A percentile compares a stretch with the other conserved stretches of the same genome.
phyloP scores from a whole-genome alignment of 2,888 invertebrate genomes.

The Platycnemis pennipes region DNA sequence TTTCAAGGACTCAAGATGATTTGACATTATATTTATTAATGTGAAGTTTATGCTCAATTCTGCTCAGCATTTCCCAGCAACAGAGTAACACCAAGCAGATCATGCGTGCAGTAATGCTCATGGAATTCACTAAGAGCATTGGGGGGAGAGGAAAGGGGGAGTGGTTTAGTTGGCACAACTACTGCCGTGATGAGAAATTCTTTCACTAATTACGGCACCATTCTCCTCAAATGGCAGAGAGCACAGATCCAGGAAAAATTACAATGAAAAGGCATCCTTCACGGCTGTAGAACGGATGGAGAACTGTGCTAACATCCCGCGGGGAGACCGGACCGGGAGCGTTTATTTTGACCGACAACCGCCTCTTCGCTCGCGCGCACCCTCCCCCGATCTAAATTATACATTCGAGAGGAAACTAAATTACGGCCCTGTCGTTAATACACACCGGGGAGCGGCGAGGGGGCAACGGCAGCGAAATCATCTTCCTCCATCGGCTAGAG shows the following conservation, averaged over 20 bases:
- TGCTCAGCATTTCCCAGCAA: no score
- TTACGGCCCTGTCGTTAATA: neutral
- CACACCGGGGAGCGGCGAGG: neutral
- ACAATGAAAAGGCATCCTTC: neutral
- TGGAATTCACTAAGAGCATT: no score
- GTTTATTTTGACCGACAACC: conserved; percentile 14
- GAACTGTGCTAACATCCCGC: neutral
- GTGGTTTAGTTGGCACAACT: no score
- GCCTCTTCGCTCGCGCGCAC: neutral
- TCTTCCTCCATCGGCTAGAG: neutral
- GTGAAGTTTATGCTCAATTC: no score
- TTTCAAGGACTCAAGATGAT: no score
- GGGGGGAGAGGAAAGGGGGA: no score
- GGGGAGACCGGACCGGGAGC: neutral
- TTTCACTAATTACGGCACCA: neutral
- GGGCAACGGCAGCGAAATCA: neutral
- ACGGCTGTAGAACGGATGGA: neutral
- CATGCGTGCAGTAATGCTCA: no score
- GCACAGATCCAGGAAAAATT: neutral
- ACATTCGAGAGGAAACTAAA: conserved; percentile 25
- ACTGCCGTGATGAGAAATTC: no score
- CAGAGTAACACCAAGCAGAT: no score
- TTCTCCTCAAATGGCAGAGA: neutral
- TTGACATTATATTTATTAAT: no score
- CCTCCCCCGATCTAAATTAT: neutral